These are phyloP conservation scores for Physella acuta DNA, from an alignment of 1,140 invertebrate genomes.

Conservation along the genomic window DNA sequence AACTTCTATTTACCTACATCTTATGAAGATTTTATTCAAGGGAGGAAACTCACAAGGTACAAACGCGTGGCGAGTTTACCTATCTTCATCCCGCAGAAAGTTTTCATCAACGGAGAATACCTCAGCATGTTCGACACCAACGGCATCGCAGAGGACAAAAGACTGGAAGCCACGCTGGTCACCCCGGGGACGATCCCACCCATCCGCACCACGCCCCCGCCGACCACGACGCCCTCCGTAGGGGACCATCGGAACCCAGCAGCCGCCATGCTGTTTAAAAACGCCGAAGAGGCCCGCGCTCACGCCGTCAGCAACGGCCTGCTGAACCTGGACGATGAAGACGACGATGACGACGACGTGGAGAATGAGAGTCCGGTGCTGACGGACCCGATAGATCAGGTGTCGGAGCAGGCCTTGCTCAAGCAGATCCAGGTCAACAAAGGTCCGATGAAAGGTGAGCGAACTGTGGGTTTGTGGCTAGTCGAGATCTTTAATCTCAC, in stretches of 20 bases:
- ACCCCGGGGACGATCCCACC: neutral
- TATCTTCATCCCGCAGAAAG: neutral
- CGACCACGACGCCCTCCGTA: neutral
- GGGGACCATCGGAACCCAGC: neutral
- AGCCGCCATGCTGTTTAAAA: neutral
- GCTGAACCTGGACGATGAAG: neutral
- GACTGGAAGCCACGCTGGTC: no score
- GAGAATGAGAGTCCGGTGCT: neutral
- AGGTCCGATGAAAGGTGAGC: no score
- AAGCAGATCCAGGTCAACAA: no score
- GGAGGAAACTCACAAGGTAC: neutral
- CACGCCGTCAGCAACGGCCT: neutral
- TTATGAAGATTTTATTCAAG: neutral
- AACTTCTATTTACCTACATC: neutral
- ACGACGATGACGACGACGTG: neutral
- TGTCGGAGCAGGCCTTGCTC: no score
- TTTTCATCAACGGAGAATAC: neutral
- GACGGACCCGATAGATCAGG: neutral
- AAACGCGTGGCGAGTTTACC: neutral
- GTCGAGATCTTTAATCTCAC: no score
- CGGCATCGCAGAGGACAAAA: neutral
- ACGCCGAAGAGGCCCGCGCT: neutral
- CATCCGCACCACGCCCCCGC: neutral
- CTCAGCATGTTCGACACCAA: neutral
- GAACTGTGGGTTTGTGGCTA: no score